phyloP scores from a whole-genome alignment of 2,888 invertebrate species.

The Microctonus aethiopoides region DNA sequence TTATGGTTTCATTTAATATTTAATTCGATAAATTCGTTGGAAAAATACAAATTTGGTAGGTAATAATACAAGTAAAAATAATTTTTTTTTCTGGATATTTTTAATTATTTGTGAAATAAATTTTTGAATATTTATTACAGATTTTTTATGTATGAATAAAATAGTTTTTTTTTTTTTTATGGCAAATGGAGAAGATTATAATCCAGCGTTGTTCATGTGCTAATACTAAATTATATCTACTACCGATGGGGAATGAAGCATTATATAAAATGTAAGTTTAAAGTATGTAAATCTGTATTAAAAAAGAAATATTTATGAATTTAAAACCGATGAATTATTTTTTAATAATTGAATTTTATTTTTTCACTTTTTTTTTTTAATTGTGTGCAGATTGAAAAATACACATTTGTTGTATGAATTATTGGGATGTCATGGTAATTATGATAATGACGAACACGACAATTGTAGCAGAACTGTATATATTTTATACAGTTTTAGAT shows the following conservation, averaged over 20 bases:
- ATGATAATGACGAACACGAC: neutral
- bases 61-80: neutral
- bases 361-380: too few species aligned
- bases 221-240: too few species aligned
- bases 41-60: neutral
- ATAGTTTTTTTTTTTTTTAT: too few species aligned
- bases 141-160: too few species aligned
- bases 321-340: too few species aligned
- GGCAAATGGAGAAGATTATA: too few species aligned
- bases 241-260: too few species aligned
- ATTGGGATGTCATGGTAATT: neutral
- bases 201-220: too few species aligned
- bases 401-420: neutral
- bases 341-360: too few species aligned
- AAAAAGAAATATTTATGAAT: too few species aligned
- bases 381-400: neutral
- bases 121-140: neutral
- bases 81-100: neutral
- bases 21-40: neutral
- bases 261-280: too few species aligned
- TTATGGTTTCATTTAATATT: neutral
- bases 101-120: neutral
- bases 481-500: constrained; percentile 12
- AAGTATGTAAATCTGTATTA: too few species aligned
- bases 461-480: constrained; percentile 4